phyloP scores from a whole-genome alignment of 2,888 invertebrate species.

The Psylliodes chrysocephalus region DNA sequence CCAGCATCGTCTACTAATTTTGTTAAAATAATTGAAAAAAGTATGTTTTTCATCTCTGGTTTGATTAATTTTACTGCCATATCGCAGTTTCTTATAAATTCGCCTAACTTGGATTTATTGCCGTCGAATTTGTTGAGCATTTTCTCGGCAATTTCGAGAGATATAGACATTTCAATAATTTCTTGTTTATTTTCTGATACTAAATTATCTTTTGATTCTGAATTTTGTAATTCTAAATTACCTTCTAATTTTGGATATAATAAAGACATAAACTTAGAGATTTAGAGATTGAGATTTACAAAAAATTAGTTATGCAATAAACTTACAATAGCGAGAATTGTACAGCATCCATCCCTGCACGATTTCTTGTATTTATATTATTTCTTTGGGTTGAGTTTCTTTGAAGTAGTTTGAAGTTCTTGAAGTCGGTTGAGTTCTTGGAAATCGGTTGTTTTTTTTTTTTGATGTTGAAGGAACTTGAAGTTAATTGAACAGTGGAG shows the following conservation, averaged over 20 bases:
- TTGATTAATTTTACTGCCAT: slow-evolving; percentile 35
- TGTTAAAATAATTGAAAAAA: slow-evolving; percentile 42
- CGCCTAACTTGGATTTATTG: slow-evolving; percentile 32
- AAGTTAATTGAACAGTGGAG: too few relatives aligned
- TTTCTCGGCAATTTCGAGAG: slow-evolving; percentile 25
- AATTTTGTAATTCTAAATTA: neutral
- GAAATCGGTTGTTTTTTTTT: too few relatives aligned
- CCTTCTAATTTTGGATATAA: slow-evolving; percentile 17
- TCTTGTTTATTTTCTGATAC: neutral
- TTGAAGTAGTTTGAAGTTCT: too few relatives aligned
- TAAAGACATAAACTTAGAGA: neutral
- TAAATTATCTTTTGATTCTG: neutral
- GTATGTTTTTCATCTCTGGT: slow-evolving; percentile 24
- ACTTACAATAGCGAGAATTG: slow-evolving; percentile 23
- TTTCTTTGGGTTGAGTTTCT: too few relatives aligned
- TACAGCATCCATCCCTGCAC: neutral
- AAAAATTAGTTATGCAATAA: neutral
- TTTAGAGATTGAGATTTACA: neutral
- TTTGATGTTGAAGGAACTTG: too few relatives aligned
- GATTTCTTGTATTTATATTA: too few relatives aligned
- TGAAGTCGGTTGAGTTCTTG: too few relatives aligned
- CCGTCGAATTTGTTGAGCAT: slow-evolving; percentile 36
- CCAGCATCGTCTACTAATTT: slow-evolving; percentile 45
- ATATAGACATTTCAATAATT: slow-evolving; percentile 11
- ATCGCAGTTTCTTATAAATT: slow-evolving; percentile 36